phyloP scores from a whole-genome alignment of 1,140 invertebrate genomes.

The Zophobas morio region DNA sequence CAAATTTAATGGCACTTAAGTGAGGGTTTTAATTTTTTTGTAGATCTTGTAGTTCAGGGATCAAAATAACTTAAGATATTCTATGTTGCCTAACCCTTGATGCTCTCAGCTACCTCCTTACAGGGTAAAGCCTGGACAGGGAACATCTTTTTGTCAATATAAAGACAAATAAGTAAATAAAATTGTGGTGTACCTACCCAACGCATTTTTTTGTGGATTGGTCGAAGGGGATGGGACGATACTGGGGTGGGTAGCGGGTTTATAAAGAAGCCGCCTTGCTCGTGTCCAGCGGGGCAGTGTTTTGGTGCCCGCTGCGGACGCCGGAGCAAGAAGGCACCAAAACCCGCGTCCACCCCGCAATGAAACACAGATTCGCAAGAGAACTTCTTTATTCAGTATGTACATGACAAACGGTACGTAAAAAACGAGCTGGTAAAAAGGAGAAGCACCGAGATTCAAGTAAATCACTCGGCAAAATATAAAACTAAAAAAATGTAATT shows the following conservation, averaged over 20 bases:
- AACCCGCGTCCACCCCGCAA: slow-evolving; percentile 67
- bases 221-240: slow-evolving; percentile 11
- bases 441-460: slow-evolving; percentile 43
- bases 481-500: slow-evolving; percentile 30
- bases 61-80: too few species aligned
- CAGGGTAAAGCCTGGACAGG: too few species aligned
- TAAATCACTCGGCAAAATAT: slow-evolving; percentile 22
- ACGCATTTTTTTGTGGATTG: neutral
- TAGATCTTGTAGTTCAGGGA: too few species aligned
- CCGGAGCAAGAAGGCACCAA: slow-evolving; percentile 68
- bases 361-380: slow-evolving; percentile 66
- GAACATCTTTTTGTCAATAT: neutral
- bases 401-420: slow-evolving; percentile 52
- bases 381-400: slow-evolving; percentile 68
- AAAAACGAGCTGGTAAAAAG: slow-evolving; percentile 31
- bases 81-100: too few species aligned
- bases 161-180: neutral
- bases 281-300: slow-evolving; percentile 73
- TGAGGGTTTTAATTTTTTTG: too few species aligned
- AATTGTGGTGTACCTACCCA: neutral
- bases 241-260: slow-evolving; percentile 59
- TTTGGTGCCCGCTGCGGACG: slow-evolving; percentile 77
- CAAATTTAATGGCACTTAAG: too few species aligned
- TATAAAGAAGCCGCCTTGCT: slow-evolving; percentile 68
- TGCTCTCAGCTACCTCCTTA: too few species aligned